A percentile compares a stretch with the other conserved stretches of the same genome.
phyloP scores from a whole-genome alignment of 2,113 vertebrate species.

The Cebidichthys violaceus region DNA sequence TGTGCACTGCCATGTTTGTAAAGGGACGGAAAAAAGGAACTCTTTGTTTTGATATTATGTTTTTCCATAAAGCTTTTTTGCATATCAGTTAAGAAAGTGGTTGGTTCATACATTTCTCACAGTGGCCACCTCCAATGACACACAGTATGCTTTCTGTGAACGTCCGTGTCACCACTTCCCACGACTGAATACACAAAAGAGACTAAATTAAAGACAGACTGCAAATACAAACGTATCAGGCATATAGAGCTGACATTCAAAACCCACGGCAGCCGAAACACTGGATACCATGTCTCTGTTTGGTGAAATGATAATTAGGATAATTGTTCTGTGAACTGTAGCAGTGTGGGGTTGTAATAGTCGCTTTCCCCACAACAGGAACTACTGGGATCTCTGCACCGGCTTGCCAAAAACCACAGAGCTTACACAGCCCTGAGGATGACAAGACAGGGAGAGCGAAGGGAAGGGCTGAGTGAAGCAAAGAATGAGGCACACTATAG shows the following conservation, averaged over 20 bases:
- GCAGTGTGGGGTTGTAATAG: conserved; percentile 62
- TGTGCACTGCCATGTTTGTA: conserved; percentile 28
- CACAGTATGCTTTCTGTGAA: conserved; percentile 17
- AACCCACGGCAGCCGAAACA: conserved; percentile 58
- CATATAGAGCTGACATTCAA: conserved; percentile 65
- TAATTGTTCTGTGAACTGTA: conserved; percentile 76
- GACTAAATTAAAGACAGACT: conserved; percentile 64
- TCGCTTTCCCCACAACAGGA: conserved; percentile 73
- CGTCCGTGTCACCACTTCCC: neutral
- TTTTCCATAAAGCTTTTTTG: conserved; percentile 10
- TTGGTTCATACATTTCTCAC: conserved; percentile 36
- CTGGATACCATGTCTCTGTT: conserved; percentile 64
- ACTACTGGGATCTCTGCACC: conserved; percentile 66
- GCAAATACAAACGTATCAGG: conserved; percentile 55
- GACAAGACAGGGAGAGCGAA: conserved; percentile 55
- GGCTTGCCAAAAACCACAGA: conserved; percentile 79
- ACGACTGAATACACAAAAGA: conserved; percentile 19
- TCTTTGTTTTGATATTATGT: conserved; percentile 7
- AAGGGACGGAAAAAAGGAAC: conserved; percentile 1
- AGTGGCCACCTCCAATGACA: conserved; percentile 17
- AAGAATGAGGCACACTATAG: conserved; percentile 60
- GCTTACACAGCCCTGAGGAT: conserved; percentile 66
- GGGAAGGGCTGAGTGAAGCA: conserved; percentile 49
- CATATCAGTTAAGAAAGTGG: conserved; percentile 1
- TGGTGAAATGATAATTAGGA: conserved; percentile 76